Evolutionary conservation across 2,888 invertebrate species (phyloP), one percentile per base, ranked within the genome.

Genomic region (Slavum lentiscoides): DNA sequence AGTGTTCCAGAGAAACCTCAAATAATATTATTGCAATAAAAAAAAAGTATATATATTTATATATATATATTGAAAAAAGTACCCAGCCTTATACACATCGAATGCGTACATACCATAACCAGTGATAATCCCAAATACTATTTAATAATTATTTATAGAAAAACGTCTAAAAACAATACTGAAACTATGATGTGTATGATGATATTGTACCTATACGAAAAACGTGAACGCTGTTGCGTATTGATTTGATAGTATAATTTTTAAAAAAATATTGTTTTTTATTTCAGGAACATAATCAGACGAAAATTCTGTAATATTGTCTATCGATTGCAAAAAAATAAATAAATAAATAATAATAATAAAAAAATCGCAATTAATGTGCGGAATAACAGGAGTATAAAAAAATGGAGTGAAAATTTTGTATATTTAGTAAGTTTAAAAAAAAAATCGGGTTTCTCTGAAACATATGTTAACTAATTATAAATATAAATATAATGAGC

Each of bases 1-100:
- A 66, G 21, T 66, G 66, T 66, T 74, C 19, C 66, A 66, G 74
- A 66, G 74, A 74, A 74, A 39, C 74, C 53, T 74, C 21, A 64
- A 37, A 21, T 39, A 39, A 70, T 55, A 37, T 64, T 21, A 21
- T 64, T 55, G 55, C 64, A 37, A 37, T 55, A 58, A 37, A 6
- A 21, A 21, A 9, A 59, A 49, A 2, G 15, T 2, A 17, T 53
- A 62, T 61, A 49, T 30, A 30, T 30, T 30, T 30, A 30, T 30
- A 2, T 30, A 30, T 30, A 30, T 73, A 61, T 21, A 55, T 6
- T 21, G 55, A 66, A 39, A 58, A 37, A 39, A 66, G 55, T 55
- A 64, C 49, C 73, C 37, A 74, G 74, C 53, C n/a, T 30, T 53
- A 62, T 62, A 64, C 1, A 55, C 19, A 5, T 64, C 8, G 19